phyloP scores from a whole-genome alignment of 2,888 invertebrate species.

The Cosmia pyralina region DNA sequence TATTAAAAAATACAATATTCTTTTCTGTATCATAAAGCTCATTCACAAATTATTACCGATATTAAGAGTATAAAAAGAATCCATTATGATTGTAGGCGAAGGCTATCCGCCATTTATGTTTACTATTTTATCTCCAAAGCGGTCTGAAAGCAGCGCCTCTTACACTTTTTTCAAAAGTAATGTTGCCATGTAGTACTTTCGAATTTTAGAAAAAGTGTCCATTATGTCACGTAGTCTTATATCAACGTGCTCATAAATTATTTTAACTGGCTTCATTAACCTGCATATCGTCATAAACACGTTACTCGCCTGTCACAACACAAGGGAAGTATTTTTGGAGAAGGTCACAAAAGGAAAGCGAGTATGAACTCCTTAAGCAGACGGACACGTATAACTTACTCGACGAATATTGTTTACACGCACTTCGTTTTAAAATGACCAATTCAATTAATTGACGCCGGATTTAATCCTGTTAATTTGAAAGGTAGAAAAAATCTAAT shows the following conservation, averaged over 20 bases:
- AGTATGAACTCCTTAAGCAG: constrained; percentile 53
- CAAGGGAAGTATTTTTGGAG: constrained; percentile 72
- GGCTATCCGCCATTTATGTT: constrained; percentile 36
- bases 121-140: constrained; percentile 50
- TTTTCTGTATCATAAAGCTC: constrained; percentile 28
- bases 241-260: constrained; percentile 58
- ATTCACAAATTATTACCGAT: constrained; percentile 49
- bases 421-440: constrained; percentile 46
- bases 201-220: constrained; percentile 61
- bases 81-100: constrained; percentile 52
- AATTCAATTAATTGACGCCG: constrained; percentile 56
- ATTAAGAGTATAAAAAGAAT: constrained; percentile 58
- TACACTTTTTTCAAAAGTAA: constrained; percentile 39
- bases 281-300: constrained; percentile 69
- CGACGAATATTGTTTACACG: constrained; percentile 54
- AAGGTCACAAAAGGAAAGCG: constrained; percentile 86
- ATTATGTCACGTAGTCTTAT: constrained; percentile 65
- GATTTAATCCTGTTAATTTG: constrained; percentile 60
- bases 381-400: constrained; percentile 41
- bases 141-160: constrained; percentile 37
- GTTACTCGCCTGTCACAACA: constrained; percentile 69
- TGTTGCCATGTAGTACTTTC: constrained; percentile 37
- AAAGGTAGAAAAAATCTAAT: constrained; percentile 62
- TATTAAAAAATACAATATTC: constrained; percentile 24
- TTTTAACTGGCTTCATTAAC: constrained; percentile 68